These are phyloP conservation scores for Chloroceryle inda DNA, from an alignment of 2,797 vertebrate genomes.

Conservation along the genomic window DNA sequence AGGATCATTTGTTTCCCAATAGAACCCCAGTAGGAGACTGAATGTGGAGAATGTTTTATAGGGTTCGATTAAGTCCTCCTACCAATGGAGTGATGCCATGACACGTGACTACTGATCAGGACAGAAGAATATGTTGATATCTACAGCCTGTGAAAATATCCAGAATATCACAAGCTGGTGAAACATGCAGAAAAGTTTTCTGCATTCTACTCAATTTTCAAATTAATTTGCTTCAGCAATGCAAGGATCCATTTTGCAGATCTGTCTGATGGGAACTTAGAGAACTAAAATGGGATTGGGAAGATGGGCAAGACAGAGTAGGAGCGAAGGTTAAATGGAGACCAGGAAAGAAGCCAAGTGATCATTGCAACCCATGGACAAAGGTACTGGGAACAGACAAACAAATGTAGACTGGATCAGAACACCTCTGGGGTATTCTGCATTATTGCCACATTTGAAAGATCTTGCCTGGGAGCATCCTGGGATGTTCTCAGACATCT, in stretches of 20 bases:
- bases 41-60: slow-evolving; percentile 7
- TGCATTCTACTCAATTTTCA: neutral
- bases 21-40: slow-evolving; percentile 24
- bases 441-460: neutral
- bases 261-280: neutral
- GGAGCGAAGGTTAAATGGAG: neutral
- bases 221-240: neutral
- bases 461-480: neutral
- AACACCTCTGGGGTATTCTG: neutral
- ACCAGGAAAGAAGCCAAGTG: neutral
- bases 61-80: slow-evolving; percentile 35
- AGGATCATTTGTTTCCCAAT: slow-evolving; percentile 44
- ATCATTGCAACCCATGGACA: neutral
- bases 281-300: neutral
- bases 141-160: neutral
- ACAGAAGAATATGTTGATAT: neutral
- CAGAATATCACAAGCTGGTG: neutral
- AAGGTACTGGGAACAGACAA: neutral
- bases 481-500: neutral
- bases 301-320: neutral
- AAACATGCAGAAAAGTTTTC: neutral
- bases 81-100: neutral
- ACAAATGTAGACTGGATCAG: no score
- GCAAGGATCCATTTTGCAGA: neutral
- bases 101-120: neutral